Evolutionary conservation across 2,888 invertebrate species (phyloP).

Genomic region (Toxonevra muliebris): DNA sequence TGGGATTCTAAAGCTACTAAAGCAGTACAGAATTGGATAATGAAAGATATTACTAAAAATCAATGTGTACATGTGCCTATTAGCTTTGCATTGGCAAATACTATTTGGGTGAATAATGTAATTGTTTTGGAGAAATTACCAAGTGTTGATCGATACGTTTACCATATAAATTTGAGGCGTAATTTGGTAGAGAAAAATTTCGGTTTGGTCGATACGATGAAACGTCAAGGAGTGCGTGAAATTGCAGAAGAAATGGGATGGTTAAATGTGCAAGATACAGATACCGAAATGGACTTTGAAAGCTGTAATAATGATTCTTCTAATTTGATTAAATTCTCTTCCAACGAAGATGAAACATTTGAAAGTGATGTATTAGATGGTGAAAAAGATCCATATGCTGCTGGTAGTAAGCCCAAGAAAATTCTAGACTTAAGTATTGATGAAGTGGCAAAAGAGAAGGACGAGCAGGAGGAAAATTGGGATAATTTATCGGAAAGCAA

Average conservation of each 20-base stretch:
- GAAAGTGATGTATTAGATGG: conserved; percentile 27
- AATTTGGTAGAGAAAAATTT: conserved; percentile 44
- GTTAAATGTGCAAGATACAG: conserved; percentile 13
- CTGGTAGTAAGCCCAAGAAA: neutral
- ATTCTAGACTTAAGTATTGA: neutral
- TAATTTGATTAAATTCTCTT: conserved; percentile 43
- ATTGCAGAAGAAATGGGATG: conserved; percentile 38
- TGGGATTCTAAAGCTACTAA: conserved; percentile 67
- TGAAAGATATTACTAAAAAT: conserved; percentile 46
- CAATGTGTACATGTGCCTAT: conserved; percentile 56
- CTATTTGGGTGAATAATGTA: conserved; percentile 53
- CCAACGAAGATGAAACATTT: conserved; percentile 37
- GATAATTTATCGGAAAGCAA: conserved; percentile 31
- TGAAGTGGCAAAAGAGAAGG: neutral
- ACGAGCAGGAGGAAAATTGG: conserved; percentile 38
- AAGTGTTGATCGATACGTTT: conserved; percentile 40
- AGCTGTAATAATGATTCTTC: conserved; percentile 37
- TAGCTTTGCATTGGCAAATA: conserved; percentile 49
- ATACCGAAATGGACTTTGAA: conserved; percentile 35
- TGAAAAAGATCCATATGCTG: neutral
- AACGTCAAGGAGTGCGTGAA: conserved; percentile 39
- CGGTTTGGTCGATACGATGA: conserved; percentile 30
- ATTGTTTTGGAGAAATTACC: conserved; percentile 49
- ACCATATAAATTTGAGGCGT: conserved; percentile 45
- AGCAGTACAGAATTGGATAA: conserved; percentile 61